Conservation (phyloP, 2,888 invertebrate species). For the Caenorhabditis uteleia region DNA sequence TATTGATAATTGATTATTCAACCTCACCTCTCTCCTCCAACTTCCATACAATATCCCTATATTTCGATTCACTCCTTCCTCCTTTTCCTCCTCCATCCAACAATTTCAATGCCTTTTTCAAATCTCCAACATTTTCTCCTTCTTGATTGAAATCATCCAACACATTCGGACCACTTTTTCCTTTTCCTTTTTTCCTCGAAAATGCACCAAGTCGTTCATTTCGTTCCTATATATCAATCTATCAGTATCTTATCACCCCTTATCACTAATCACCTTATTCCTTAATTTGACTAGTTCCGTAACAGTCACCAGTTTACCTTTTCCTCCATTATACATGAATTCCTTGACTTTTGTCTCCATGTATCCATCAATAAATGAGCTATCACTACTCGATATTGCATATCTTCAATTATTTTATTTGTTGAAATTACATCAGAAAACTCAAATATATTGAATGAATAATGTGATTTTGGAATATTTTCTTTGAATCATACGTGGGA, state of each 20-base stretch:
- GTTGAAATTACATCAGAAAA: neutral
- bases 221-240: constrained; percentile 74
- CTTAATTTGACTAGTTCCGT: constrained; percentile 85
- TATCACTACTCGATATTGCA: constrained; percentile 58
- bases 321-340: constrained; percentile 90
- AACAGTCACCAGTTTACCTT: constrained; percentile 87
- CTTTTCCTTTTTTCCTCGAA: constrained; percentile 63
- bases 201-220: constrained; percentile 67
- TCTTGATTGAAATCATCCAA: constrained; percentile 58
- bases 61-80: constrained; percentile 73
- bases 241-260: neutral
- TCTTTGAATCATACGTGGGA: no score
- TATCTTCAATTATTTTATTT: constrained; percentile 59
- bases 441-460: neutral
- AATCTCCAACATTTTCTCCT: constrained; percentile 51
- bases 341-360: constrained; percentile 77
- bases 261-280: constrained; percentile 59
- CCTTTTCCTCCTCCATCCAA: constrained; percentile 53
- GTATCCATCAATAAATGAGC: constrained; percentile 50
- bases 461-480: neutral
- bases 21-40: constrained; percentile 49
- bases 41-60: constrained; percentile 73
- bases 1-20: no score
- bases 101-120: constrained; percentile 62
- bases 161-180: constrained; percentile 59